Conservation (phyloP, 2,888 invertebrate genomes). For the Andrena hattorfiana region DNA sequence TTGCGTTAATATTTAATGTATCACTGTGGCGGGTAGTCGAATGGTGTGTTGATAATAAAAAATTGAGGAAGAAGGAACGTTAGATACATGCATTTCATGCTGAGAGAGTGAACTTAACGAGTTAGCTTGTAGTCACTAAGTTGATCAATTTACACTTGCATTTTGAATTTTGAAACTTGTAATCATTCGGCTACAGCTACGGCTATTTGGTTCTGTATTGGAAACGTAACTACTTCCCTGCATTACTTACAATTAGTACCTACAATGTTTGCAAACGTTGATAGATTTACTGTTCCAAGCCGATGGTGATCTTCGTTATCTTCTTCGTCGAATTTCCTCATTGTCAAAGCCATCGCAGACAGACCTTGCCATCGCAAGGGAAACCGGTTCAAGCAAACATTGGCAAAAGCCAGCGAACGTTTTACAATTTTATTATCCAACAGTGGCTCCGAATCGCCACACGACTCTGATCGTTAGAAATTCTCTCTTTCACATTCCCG, state of each 20-base stretch:
- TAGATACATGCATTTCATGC: background rate
- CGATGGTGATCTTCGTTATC: background rate
- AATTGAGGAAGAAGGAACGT: background rate
- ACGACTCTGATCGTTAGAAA: background rate
- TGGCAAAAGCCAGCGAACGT: background rate
- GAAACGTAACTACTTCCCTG: background rate
- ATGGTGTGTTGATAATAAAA: background rate
- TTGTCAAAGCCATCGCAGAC: background rate
- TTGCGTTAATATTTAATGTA: background rate
- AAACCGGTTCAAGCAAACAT: background rate
- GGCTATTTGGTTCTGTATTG: background rate
- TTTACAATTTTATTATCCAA: background rate
- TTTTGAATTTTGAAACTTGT: background rate
- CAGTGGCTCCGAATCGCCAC: background rate
- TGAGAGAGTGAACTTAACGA: too few species aligned
- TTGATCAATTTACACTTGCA: background rate
- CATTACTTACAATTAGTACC: too few species aligned
- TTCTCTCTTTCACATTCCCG: background rate
- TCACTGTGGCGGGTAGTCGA: background rate
- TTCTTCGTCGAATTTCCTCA: background rate
- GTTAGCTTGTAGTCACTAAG: too few species aligned
- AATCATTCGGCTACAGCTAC: background rate
- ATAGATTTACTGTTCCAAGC: background rate
- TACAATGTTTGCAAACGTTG: background rate
- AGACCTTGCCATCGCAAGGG: too few species aligned